Conservation (phyloP, 2,797 vertebrate species). For the Borostomias antarcticus region DNA sequence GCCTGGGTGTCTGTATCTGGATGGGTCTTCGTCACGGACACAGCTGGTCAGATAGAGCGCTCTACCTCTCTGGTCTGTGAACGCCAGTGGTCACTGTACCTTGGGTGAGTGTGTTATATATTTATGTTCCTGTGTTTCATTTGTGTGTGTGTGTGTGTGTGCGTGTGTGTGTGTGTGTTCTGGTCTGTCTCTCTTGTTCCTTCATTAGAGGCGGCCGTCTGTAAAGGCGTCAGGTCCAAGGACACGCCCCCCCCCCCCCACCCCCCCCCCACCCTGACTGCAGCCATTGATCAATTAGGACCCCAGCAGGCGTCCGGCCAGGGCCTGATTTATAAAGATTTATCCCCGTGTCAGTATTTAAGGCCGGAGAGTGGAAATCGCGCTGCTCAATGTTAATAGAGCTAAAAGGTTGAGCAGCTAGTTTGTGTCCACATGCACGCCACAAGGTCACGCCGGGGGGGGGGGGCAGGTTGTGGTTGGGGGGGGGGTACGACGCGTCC, state of each 20-base stretch:
- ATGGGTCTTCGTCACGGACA: too few species aligned
- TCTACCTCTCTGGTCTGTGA: too few species aligned
- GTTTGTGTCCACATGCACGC: slow-evolving; percentile 46
- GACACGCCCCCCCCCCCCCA: slow-evolving; percentile 51
- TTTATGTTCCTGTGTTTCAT: neutral
- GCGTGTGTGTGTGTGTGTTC: slow-evolving; percentile 14
- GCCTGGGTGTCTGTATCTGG: too few species aligned
- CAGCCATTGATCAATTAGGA: slow-evolving; percentile 69
- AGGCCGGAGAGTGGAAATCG: slow-evolving; percentile 59
- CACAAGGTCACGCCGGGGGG: neutral
- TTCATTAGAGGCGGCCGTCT: slow-evolving; percentile 57
- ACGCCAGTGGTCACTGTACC: too few species aligned
- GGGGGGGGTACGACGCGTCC: neutral
- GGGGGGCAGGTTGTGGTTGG: neutral
- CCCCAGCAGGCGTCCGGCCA: slow-evolving; percentile 60
- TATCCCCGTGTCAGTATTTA: slow-evolving; percentile 71
- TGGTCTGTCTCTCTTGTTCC: slow-evolving; percentile 46
- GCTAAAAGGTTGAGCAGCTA: slow-evolving; percentile 45
- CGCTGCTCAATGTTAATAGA: slow-evolving; percentile 64
- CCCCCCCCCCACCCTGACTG: slow-evolving; percentile 43
- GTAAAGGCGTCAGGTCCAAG: slow-evolving; percentile 60
- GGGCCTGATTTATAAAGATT: slow-evolving; percentile 70
- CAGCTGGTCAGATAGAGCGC: too few species aligned
- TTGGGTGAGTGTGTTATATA: slow-evolving; percentile 2
- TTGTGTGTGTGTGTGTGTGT: slow-evolving; percentile 6